A percentile compares a stretch with the other conserved stretches of the same genome.
Conservation (phyloP, 1,140 invertebrate genomes). For the Ectropis grisescens region DNA sequence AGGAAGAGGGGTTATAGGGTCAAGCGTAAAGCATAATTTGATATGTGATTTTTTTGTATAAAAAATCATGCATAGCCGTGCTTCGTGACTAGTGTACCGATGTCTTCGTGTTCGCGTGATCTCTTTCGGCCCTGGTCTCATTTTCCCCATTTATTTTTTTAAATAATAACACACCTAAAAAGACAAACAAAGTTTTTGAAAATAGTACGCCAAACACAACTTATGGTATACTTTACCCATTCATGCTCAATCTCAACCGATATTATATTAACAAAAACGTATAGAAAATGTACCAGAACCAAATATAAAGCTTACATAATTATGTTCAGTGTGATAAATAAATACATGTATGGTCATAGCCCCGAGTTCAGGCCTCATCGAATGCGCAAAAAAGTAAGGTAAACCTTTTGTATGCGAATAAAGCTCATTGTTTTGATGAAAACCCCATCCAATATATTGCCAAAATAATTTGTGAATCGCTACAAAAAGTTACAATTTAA, state of each 20-base stretch:
- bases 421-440: no score
- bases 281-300: conserved; percentile 57
- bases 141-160: conserved; percentile 46
- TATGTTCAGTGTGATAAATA: no score
- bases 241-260: conserved; percentile 1
- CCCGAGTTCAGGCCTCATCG: no score
- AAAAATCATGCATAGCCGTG: conserved; percentile 42
- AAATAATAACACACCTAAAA: conserved; percentile 51
- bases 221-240: background rate
- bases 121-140: conserved; percentile 67
- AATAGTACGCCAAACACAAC: conserved; percentile 12
- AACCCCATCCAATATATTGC: no score
- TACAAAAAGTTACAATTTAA: no score
- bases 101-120: conserved; percentile 42
- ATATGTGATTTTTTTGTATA: background rate
- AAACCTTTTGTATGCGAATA: no score
- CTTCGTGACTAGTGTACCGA: conserved; percentile 33
- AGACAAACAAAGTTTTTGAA: conserved; percentile 36
- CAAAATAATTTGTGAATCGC: no score
- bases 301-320: no score
- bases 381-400: no score
- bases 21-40: conserved; percentile 26
- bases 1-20: conserved; percentile 10
- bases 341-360: no score
- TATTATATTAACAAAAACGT: no score